Base-by-base conservation (phyloP, 2,113 vertebrate species). In the Propithecus coquereli region DNA sequence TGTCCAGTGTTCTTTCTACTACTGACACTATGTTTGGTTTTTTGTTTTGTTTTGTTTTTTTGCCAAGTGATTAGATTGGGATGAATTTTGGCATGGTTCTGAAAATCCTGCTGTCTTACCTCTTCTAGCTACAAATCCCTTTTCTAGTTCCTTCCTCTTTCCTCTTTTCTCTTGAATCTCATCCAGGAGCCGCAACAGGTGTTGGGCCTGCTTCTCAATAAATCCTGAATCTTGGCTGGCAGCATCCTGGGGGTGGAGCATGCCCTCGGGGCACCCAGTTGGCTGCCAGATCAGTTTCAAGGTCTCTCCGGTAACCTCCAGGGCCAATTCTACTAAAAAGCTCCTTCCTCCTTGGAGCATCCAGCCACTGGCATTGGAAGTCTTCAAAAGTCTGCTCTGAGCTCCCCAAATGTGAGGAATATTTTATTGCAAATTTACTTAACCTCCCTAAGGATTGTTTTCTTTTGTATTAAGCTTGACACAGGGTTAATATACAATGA, bases 171-270 rank as follows among this genome's bases (percentile, higher is more conserved):
- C n/a, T 90, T 97, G 94, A 94, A 47, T 95, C n/a, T 76, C 47
- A 93, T 91, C 97, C 97, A 98, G 85, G 83, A 95, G 65, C 45
- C 57, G 79, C 66, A 94, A 95, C 97, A 98, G 97, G 95, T 97
- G 96, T 91, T 96, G 25, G 54, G 85, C 50, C 80, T 94, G 87
- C 84, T 32, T 81, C 87, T 94, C 84, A 88, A 85, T 30, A 94
- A 84, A 95, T 94, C 71, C 45, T 76, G 45, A 57, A 30, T 92
- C 92, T 94, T 96, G 89, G 91, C 93, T 70, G 77, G n/a, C 86
- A 66, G 40, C 8, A 30, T 43, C 12, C 50, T 54, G 32, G 43
- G 94, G 91, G 89, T 90, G 89, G 93, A 65, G 68, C 68, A 11
- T 83, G 73, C 61, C 80, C 92, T 66, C 63, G 73, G 80, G 68